Conservation (phyloP, 2,888 invertebrate species). For the Amorpha juglandis region DNA sequence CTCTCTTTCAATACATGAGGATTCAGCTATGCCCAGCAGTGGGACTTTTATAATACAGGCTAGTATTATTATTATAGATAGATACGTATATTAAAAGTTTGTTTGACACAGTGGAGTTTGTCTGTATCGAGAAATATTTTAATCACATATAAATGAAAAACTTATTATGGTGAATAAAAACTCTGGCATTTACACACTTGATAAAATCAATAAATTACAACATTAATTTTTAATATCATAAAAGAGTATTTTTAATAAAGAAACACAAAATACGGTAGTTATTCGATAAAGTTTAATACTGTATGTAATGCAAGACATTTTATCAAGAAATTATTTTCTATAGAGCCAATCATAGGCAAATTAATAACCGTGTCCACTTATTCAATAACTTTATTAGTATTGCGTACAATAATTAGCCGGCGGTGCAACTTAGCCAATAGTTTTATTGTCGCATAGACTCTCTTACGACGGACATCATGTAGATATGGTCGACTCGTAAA, state of each 20-base stretch:
- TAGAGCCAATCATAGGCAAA: neutral
- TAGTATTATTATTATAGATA: too few relatives aligned
- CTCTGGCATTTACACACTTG: neutral
- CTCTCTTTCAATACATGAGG: too few relatives aligned
- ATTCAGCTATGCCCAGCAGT: too few relatives aligned
- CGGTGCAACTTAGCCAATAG: slow-evolving; percentile 28
- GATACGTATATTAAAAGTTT: too few relatives aligned
- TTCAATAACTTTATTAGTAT: slow-evolving; percentile 7
- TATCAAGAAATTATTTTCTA: neutral
- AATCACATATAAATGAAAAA: neutral
- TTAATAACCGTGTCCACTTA: neutral
- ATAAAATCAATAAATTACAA: slow-evolving; percentile 14
- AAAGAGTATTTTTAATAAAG: neutral
- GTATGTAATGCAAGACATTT: neutral
- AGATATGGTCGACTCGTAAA: slow-evolving; percentile 40
- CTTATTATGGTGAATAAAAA: neutral
- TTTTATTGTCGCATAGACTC: slow-evolving; percentile 37
- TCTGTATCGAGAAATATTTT: too few relatives aligned
- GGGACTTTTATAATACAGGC: too few relatives aligned
- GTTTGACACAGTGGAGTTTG: too few relatives aligned
- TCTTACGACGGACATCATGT: slow-evolving; percentile 34
- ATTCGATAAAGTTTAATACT: neutral
- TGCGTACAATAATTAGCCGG: slow-evolving; percentile 4
- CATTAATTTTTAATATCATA: neutral
- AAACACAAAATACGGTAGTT: neutral